Percentiles rank a stretch among this genome's conserved stretches.
Evolutionary conservation across 2,797 vertebrate species (phyloP).

Genomic region (Ibycter americanus): DNA sequence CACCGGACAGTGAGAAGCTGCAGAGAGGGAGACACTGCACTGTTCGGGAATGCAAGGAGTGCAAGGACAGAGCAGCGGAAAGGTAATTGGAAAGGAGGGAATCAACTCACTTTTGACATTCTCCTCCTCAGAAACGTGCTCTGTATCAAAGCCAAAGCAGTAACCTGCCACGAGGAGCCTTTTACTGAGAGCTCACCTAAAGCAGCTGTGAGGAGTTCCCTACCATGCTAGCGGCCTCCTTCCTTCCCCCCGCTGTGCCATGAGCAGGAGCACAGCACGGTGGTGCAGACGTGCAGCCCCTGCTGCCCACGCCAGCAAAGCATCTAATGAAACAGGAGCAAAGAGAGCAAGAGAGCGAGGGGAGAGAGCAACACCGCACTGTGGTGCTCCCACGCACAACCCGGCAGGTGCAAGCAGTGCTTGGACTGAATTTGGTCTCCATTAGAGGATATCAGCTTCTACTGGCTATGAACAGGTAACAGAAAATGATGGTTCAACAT

Average conservation of each 20-base stretch:
- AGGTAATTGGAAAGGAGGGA: neutral
- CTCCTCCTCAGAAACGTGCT: accelerated
- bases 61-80: neutral
- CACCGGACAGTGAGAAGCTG: neutral
- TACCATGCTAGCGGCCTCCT: neutral
- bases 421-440: neutral
- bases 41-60: neutral
- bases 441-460: neutral
- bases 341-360: neutral
- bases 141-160: neutral
- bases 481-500: neutral
- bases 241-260: neutral
- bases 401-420: neutral
- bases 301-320: neutral
- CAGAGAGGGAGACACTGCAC: neutral
- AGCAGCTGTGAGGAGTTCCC: neutral
- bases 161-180: neutral
- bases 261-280: accelerated
- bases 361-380: neutral
- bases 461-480: neutral
- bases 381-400: neutral
- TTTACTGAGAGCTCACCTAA: neutral
- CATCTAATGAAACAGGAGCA: neutral
- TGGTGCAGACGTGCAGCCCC: neutral
- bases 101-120: neutral